Evolutionary conservation across 2,888 invertebrate genomes (phyloP), one percentile per base, ranked within the genome.

Genomic region (Hemithea aestivaria): DNA sequence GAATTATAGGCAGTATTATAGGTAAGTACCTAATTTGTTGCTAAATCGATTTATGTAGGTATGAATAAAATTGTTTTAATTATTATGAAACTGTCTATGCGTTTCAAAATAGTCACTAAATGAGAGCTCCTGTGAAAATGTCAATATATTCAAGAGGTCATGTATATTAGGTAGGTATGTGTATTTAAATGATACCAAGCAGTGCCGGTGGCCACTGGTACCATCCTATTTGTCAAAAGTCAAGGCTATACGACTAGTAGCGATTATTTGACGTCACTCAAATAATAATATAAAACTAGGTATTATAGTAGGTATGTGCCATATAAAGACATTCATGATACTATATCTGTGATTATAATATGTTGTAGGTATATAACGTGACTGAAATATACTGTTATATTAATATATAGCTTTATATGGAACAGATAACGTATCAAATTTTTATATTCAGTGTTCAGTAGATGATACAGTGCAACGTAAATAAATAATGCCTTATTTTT

Each of bases 91-190:
- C 40, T 48, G 48, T 32, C 31, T 37, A 52, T 48, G 35, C 51
- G 48, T 66, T 64, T 58, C 57, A 59, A 62, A 66, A 66, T 59
- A 53, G 51, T 47, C 49, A 52, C 44, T 43, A 50, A 50, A 47
- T 52, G 52, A 58, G 55, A 60, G 44, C 55, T 55, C 56, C 48
- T 58, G 51, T 51, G 51, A 57, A 69, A 71, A 72, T 71, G 70
- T 65, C 62, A 72, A 72, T 68, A 48, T 62, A 73, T 73, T 61
- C 69, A 65, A 31, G 67, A 71, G 70, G 72, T 63, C 68, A 57
- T 35, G 40, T 52, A 53, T 58, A 59, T 58, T 64, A 52, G 5
- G 16, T 16, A 16, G 16, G 16, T 16, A 16, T 16, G 27, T 43
- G 33, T 48, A 37, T 44, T 55, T 48, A 57, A 49, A 40, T 40